Base-by-base conservation (phyloP, 2,888 invertebrate genomes). In the Portevinia maculata region DNA sequence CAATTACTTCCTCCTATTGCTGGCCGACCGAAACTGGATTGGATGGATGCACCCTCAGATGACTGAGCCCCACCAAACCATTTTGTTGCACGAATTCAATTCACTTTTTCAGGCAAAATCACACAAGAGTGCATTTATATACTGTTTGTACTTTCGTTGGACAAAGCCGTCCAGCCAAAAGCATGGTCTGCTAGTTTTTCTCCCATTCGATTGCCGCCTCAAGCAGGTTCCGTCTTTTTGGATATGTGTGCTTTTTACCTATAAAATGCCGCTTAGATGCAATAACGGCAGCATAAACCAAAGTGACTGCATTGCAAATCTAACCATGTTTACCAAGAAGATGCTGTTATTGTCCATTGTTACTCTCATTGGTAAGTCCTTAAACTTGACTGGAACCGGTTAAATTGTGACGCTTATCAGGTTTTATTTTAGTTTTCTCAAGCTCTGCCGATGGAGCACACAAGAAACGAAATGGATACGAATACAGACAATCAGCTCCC, bases 401-500 rank as follows among this genome's bases (percentile, higher is more conserved):
- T 13, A 28, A 34, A 13, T 39, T 28, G 7, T n/a, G 55, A 28
- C 41, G 19, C n/a, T n/a, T 7, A 28, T 28, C n/a, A 17, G 3
- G 50, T 60, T 67, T 21, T 0, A 8, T 60, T 71, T 32, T n/a
- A 83, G 83, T 37, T 73, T 57, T 71, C 2, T 28, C 34, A 0
- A 6, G 53, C 8, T 41, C 44, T 17, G 44, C 28, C 5, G 62
- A 65, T 24, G 57, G 67, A 32, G 71, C 53, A 13, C 85, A 88
- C n/a, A 86, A 87, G 78, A 89, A 89, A 60, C 86, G 89, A 24
- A 87, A 88, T 85, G 88, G 89, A 28, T 88, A 87, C 70, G 87
- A 87, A 44, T 89, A 87, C 79, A 84, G 86, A 69, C 83, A 85
- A 28, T 67, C 76, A 3, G 34, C 50, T 7, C 39, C 65, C 0